Evolutionary conservation across 2,888 invertebrate genomes (phyloP).

Genomic region (Ectropis crepuscularia): DNA sequence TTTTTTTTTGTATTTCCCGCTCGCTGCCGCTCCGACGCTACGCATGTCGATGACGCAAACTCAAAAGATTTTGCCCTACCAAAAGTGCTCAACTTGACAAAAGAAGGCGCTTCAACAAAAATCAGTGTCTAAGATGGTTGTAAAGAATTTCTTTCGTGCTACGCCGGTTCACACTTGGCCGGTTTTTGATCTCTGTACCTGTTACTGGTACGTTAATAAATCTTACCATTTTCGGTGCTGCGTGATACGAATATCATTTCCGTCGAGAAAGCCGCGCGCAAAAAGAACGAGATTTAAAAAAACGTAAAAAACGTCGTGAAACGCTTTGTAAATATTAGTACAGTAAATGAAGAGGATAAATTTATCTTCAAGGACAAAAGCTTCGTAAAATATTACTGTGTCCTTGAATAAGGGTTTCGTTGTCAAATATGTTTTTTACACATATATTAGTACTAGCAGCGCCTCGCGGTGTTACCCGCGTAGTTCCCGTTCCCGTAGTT

Average conservation of each 20-base stretch:
- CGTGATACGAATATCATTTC: conserved; percentile 31
- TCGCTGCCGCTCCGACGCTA: no score
- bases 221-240: conserved; percentile 23
- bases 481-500: no score
- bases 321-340: conserved; percentile 9
- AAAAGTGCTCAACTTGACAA: no score
- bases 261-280: conserved; percentile 8
- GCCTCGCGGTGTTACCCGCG: no score
- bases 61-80: no score
- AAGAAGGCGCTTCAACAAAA: no score
- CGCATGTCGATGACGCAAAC: no score
- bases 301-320: conserved; percentile 3
- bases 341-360: conserved; percentile 2
- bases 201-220: conserved; percentile 25
- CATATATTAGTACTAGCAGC: no score
- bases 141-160: no score
- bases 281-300: conserved; percentile 7
- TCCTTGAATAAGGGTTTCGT: neutral
- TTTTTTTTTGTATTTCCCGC: no score
- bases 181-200: conserved; percentile 12
- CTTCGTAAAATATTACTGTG: neutral
- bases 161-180: no score
- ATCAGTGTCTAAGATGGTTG: no score
- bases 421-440: neutral
- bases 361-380: neutral